phyloP scores from a whole-genome alignment of 2,113 vertebrate species.

The Meleagris gallopavo region DNA sequence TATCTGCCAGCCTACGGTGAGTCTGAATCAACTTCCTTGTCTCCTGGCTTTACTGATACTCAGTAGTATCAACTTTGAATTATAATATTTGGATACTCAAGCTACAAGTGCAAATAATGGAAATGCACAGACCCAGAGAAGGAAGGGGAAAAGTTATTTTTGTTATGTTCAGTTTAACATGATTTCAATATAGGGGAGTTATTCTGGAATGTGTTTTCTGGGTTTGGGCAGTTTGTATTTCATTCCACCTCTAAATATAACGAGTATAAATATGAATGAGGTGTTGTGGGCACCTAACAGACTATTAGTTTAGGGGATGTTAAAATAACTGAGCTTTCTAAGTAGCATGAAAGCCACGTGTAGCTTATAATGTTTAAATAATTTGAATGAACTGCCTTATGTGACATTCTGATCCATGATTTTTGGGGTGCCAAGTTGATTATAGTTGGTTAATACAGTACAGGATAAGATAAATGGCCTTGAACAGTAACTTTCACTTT shows the following conservation, averaged over 20 bases:
- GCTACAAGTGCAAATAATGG: no score
- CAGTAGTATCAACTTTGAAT: neutral
- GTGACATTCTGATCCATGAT: neutral
- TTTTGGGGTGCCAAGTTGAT: neutral
- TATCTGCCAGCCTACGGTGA: neutral
- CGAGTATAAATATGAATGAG: neutral
- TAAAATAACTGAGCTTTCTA: slow-evolving; percentile 5
- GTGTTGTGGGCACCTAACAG: neutral
- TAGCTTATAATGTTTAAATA: neutral
- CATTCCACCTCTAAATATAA: neutral
- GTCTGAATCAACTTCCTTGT: neutral
- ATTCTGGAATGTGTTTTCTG: neutral
- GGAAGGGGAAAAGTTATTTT: neutral
- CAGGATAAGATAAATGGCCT: neutral
- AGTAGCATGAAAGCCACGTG: neutral
- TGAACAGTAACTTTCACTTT: slow-evolving; percentile 36
- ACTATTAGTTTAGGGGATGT: neutral
- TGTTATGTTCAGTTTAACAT: neutral
- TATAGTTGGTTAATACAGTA: neutral
- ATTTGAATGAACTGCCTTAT: neutral
- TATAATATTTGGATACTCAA: no score
- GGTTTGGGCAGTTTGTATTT: neutral
- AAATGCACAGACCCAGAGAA: neutral
- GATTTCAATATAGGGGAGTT: neutral
- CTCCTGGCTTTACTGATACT: neutral